Conservation (phyloP, 2,113 vertebrate genomes). For the Cromileptes altivelis region DNA sequence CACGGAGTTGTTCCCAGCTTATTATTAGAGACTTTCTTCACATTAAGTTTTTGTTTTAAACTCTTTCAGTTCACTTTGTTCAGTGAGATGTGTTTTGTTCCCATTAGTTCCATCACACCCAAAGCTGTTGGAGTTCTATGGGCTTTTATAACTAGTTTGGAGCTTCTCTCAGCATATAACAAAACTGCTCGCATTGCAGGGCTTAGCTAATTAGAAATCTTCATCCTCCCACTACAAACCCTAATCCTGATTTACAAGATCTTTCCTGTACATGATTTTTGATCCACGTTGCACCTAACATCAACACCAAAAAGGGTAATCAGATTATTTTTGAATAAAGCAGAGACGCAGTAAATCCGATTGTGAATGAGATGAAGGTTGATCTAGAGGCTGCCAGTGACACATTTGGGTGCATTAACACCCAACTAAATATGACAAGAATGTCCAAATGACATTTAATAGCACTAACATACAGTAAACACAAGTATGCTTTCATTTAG, state of each 20-base stretch:
- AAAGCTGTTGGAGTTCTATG: slow-evolving; percentile 1
- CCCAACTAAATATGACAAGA: slow-evolving; percentile 15
- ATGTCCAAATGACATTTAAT: slow-evolving; percentile 29
- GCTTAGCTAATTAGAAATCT: slow-evolving; percentile 45
- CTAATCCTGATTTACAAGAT: slow-evolving; percentile 50
- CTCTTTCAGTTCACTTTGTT: slow-evolving; percentile 9
- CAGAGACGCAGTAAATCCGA: slow-evolving; percentile 34
- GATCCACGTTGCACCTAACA: slow-evolving; percentile 2
- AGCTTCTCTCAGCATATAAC: slow-evolving; percentile 33
- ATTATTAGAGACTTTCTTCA: slow-evolving; percentile 27
- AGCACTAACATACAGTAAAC: slow-evolving; percentile 7
- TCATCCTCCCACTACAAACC: slow-evolving; percentile 31
- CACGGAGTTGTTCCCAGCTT: slow-evolving; percentile 30
- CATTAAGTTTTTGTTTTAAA: slow-evolving; percentile 21
- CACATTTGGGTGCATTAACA: slow-evolving; percentile 26
- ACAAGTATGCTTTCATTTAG: slow-evolving; percentile 17
- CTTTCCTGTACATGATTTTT: slow-evolving; percentile 6
- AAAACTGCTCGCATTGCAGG: slow-evolving; percentile 13
- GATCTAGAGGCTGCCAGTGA: slow-evolving; percentile 15
- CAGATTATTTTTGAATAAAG: slow-evolving; percentile 34
- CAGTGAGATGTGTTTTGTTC: slow-evolving; percentile 1
- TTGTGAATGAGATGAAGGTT: slow-evolving; percentile 12
- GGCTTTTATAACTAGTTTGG: slow-evolving; percentile 28
- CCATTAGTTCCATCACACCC: slow-evolving; percentile 25
- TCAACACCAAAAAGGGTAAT: slow-evolving; percentile 29